Percentiles rank a stretch among this genome's conserved stretches.
Evolutionary conservation across 2,797 vertebrate genomes (phyloP).

Genomic region (Sebastolobus alascanus): DNA sequence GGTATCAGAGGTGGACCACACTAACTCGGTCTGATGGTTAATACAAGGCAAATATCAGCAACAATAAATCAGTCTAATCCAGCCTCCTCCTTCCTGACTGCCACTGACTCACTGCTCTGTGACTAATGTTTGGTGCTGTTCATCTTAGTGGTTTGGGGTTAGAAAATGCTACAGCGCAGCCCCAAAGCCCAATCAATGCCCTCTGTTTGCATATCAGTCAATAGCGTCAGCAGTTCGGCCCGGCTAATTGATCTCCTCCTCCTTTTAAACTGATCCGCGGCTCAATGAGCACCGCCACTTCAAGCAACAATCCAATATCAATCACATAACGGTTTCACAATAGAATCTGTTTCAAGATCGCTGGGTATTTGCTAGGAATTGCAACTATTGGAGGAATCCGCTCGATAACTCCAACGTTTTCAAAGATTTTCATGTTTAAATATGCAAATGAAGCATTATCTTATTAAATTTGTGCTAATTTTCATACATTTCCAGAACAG

Average conservation of each 20-base stretch:
- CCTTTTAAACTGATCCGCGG: constrained; percentile 48
- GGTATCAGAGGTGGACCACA: background rate
- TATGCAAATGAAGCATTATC: background rate
- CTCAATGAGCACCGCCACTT: constrained; percentile 58
- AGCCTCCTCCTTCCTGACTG: constrained; percentile 4
- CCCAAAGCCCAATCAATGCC: constrained; percentile 66
- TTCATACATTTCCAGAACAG: background rate
- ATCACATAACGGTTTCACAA: constrained; percentile 42
- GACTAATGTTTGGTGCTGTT: constrained; percentile 52
- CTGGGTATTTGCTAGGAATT: background rate
- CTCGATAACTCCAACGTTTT: background rate
- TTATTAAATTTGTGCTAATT: background rate
- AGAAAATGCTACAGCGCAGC: constrained; percentile 51
- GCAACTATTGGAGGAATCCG: background rate
- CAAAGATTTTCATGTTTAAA: background rate
- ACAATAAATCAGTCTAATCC: constrained; percentile 38
- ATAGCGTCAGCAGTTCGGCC: constrained; percentile 66
- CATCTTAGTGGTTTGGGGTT: constrained; percentile 41
- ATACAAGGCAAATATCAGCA: constrained; percentile 32
- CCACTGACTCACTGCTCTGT: constrained; percentile 33
- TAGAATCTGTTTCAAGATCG: constrained; percentile 17
- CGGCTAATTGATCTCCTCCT: constrained; percentile 74
- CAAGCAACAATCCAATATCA: constrained; percentile 51
- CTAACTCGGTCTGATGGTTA: constrained; percentile 12
- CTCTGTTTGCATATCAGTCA: constrained; percentile 73